Percentiles rank a stretch among this genome's conserved stretches.
phyloP scores from a whole-genome alignment of 2,113 vertebrate genomes.

The Herpetotheres cachinnans region DNA sequence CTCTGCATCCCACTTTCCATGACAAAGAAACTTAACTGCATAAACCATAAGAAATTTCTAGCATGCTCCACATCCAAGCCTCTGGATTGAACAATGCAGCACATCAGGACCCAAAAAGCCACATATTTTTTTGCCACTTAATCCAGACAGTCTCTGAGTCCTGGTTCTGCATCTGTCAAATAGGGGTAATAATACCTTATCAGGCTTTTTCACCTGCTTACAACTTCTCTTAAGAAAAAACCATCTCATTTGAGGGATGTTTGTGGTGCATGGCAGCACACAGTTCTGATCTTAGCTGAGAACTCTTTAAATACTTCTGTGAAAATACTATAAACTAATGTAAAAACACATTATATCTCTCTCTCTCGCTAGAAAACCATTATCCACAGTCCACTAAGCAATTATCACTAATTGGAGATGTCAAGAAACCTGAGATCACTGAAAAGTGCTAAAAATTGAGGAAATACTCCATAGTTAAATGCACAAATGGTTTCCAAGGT shows the following conservation, averaged over 20 bases:
- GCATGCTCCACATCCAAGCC: not conserved
- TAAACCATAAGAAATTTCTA: not conserved
- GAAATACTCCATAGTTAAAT: not conserved
- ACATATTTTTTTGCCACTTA: not conserved
- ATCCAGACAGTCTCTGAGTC: not conserved
- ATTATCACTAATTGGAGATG: not conserved
- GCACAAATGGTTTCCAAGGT: not conserved
- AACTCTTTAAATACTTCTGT: not conserved
- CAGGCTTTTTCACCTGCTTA: not conserved
- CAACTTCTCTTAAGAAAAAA: not conserved
- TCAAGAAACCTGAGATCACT: not conserved
- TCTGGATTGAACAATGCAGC: not conserved
- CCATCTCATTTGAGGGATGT: not conserved
- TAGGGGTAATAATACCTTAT: not conserved
- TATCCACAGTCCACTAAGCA: not conserved
- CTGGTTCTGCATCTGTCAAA: not conserved
- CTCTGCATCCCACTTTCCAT: not conserved
- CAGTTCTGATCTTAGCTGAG: not conserved
- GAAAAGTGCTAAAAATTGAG: not conserved
- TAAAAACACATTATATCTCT: not conserved
- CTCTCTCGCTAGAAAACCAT: not conserved
- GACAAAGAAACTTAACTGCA: not conserved
- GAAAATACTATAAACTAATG: not conserved
- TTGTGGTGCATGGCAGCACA: not conserved
- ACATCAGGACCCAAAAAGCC: not conserved